Conservation (phyloP, 2,797 vertebrate genomes). For the Dermochelys coriacea region DNA sequence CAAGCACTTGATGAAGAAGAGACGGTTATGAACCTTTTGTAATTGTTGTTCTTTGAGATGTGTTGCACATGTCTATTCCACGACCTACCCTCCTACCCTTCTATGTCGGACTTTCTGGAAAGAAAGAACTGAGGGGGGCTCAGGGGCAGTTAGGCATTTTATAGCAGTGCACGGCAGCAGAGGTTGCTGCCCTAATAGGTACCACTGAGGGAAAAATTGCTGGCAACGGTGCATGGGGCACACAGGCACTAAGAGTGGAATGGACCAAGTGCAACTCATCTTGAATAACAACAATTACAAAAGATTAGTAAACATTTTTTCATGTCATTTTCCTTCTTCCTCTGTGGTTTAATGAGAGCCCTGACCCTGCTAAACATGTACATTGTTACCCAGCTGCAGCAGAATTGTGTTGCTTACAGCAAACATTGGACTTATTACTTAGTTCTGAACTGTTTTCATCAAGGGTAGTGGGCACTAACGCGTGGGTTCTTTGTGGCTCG, state of each 20-base stretch:
- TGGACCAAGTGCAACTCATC: neutral
- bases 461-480: neutral
- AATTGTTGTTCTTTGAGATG: too few relatives aligned
- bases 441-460: neutral
- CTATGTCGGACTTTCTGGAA: neutral
- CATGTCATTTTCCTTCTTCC: neutral
- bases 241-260: too few relatives aligned
- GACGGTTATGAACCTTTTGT: too few relatives aligned
- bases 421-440: neutral
- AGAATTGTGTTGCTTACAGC: neutral
- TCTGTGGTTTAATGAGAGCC: neutral
- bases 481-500: neutral
- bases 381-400: neutral
- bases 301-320: neutral
- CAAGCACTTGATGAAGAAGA: too few relatives aligned
- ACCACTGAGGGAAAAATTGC: too few relatives aligned
- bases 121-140: neutral
- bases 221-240: neutral
- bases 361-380: neutral
- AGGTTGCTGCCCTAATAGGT: too few relatives aligned
- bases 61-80: too few relatives aligned
- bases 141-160: neutral
- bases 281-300: neutral
- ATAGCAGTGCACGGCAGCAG: neutral
- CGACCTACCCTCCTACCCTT: neutral